Conservation (phyloP, 1,140 invertebrate genomes). For the Antheraea pernyi region DNA sequence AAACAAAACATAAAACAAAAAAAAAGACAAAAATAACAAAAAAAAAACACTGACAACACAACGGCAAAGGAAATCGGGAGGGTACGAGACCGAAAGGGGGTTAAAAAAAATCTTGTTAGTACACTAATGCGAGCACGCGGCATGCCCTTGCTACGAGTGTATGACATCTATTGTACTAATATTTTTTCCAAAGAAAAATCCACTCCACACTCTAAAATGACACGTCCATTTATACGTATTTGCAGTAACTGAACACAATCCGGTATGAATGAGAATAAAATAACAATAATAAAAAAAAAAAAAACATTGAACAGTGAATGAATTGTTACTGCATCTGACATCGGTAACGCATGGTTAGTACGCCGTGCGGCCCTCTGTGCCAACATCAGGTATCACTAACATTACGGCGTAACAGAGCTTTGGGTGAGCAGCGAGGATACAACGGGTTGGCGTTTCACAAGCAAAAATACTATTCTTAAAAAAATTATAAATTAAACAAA, state of each 20-base stretch:
- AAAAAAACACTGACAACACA: conserved; percentile 71
- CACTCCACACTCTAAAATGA: conserved; percentile 71
- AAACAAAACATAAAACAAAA: conserved; percentile 45
- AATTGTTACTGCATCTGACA: conserved; percentile 62
- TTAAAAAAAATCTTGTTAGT: conserved; percentile 27
- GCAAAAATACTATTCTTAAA: conserved; percentile 69
- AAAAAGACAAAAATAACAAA: conserved; percentile 50
- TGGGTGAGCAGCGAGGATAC: conserved; percentile 65
- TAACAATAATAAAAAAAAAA: conserved; percentile 53
- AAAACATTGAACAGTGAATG: conserved; percentile 38
- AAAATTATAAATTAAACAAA: conserved; percentile 50
- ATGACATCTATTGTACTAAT: conserved; percentile 24
- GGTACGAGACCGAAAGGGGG: conserved; percentile 23
- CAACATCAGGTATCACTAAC: conserved; percentile 24
- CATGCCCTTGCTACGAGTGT: conserved; percentile 54
- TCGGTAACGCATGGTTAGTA: conserved; percentile 60
- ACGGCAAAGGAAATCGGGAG: conserved; percentile 65
- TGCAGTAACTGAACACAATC: conserved; percentile 70
- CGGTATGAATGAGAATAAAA: conserved; percentile 56
- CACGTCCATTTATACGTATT: conserved; percentile 37
- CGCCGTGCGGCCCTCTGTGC: conserved; percentile 42
- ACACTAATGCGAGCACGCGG: conserved; percentile 46
- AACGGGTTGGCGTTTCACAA: conserved; percentile 74
- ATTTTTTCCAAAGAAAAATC: conserved; percentile 50
- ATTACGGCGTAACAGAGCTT: conserved; percentile 45